Conservation (phyloP, 2,797 vertebrate genomes). For the Garrulus glandarius region DNA sequence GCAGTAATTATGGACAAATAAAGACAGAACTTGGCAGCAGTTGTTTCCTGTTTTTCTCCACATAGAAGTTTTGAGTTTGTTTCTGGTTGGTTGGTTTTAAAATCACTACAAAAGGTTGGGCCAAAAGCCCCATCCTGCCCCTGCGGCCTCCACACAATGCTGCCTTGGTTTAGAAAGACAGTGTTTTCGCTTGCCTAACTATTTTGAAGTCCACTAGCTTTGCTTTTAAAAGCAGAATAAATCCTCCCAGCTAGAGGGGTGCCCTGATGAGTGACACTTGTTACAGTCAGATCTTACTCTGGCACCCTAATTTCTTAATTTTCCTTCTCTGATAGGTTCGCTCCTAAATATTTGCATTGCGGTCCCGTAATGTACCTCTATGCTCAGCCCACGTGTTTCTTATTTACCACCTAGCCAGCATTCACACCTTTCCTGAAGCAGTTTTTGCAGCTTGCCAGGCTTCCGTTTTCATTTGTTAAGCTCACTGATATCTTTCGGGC, state of each 20-base stretch:
- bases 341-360: neutral
- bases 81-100: neutral
- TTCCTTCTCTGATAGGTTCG: fast-evolving
- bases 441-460: neutral
- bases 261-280: neutral
- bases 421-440: neutral
- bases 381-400: neutral
- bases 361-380: fast-evolving
- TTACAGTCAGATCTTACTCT: neutral
- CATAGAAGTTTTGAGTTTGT: neutral
- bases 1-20: fast-evolving
- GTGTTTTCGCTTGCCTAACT: neutral
- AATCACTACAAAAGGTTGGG: neutral
- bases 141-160: fast-evolving
- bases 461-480: fast-evolving
- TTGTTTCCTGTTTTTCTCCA: neutral
- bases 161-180: neutral
- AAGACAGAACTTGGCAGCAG: neutral
- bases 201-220: neutral
- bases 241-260: neutral
- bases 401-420: neutral
- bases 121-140: neutral
- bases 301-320: neutral
- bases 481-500: fast-evolving
- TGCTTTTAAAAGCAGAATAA: neutral